Evolutionary conservation across 2,888 invertebrate species (phyloP), one percentile per base, ranked within the genome.

Genomic region (Sturmia bella): DNA sequence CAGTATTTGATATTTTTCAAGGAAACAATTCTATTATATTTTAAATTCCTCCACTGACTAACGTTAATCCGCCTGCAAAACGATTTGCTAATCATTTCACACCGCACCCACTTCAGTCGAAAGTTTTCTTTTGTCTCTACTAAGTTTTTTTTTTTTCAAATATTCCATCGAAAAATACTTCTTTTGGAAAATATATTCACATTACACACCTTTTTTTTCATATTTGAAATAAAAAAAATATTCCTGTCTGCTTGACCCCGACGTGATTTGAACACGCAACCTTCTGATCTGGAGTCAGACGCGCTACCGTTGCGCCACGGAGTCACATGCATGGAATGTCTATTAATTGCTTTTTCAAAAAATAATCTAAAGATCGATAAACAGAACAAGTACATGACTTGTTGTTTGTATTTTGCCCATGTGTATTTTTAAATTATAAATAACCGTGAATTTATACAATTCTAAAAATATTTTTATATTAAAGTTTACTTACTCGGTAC

Each of bases 201-300:
- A n/a, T n/a, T n/a, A n/a, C n/a, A n/a, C n/a, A n/a, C n/a, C n/a
- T n/a, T n/a, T n/a, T n/a, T n/a, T n/a, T n/a, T n/a, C n/a, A n/a
- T n/a, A n/a, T n/a, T n/a, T n/a, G n/a, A 6, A 27, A 27, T 4
- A 27, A 27, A 27, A 27, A 27, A 27, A 27, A 27, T 27, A 27
- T 4, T 4, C 3, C 6, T 27, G 27, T 27, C 3, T 4, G 5
- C 32, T 0, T 85, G 86, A 87, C 87, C 85, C 87, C 86, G 87
- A 86, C 86, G 87, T 87, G 87, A 87, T 87, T 87, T 86, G 87
- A 87, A 87, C 87, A 87, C 87, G 87, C 86, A 87, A 87, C 87
- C 87, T 87, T 87, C 87, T 86, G 87, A 87, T 85, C 85, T 86
- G 85, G 76, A 79, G 86, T 86, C 87, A 87, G 87, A 86, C 86